A percentile compares a stretch with the other conserved stretches of the same genome.
These are phyloP conservation scores for Scaptodrosophila lebanonensis DNA, from an alignment of 1,140 invertebrate species.

Conservation along the genomic window DNA sequence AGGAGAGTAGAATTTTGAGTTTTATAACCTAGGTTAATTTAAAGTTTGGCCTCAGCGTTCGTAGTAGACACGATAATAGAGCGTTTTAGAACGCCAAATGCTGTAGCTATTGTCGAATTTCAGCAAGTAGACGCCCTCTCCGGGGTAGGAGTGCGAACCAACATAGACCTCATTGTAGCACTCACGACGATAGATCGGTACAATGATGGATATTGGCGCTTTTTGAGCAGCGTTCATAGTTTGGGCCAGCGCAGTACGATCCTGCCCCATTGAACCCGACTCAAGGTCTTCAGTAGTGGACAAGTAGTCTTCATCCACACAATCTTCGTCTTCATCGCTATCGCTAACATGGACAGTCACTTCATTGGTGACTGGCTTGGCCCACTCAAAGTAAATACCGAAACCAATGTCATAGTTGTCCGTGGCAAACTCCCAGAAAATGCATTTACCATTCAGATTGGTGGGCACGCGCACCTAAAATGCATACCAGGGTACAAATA, in stretches of 20 bases:
- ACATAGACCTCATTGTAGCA: conserved; percentile 98
- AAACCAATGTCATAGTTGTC: conserved; percentile 99
- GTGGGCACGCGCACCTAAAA: conserved; percentile 92
- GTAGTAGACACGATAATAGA: conserved; percentile 99
- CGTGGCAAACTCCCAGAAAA: conserved; percentile 99
- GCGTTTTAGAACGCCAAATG: conserved; percentile 98
- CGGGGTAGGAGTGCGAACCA: conserved; percentile 97
- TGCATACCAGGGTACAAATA: neutral
- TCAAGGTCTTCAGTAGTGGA: conserved; percentile 77
- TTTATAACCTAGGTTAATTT: neutral
- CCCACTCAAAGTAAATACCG: conserved; percentile 99
- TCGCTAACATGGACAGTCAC: conserved; percentile 93
- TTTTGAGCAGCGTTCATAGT: conserved; percentile 42
- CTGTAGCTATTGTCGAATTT: conserved; percentile 99
- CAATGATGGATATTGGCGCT: conserved; percentile 86
- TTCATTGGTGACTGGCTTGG: conserved; percentile 88
- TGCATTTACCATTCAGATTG: conserved; percentile 92
- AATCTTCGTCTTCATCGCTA: conserved; percentile 85
- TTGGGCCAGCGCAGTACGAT: conserved; percentile 49
- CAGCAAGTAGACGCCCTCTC: conserved; percentile 96
- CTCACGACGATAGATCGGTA: conserved; percentile 96
- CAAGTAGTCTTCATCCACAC: conserved; percentile 79
- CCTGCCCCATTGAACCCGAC: conserved; percentile 63
- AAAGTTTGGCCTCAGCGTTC: conserved; percentile 81
- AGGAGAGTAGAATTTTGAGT: too few species aligned